Conservation (phyloP, 2,888 invertebrate species). For the Rambutsinella grinnellia region DNA sequence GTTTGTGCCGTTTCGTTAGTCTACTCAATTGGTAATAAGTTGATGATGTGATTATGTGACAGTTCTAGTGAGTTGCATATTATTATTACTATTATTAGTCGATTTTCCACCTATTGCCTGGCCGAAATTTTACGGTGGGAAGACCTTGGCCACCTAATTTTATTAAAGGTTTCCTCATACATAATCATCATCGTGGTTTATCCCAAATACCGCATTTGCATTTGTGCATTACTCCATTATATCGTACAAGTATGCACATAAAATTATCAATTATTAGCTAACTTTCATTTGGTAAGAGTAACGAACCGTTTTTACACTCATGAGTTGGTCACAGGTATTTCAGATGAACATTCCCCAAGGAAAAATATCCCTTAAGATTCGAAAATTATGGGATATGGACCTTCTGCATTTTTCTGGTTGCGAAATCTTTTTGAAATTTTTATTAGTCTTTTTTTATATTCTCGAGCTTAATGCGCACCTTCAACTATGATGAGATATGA, state of each 20-base stretch:
- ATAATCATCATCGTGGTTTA: too few relatives aligned
- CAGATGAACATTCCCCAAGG: too few relatives aligned
- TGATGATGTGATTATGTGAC: constrained; percentile 41
- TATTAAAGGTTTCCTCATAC: too few relatives aligned
- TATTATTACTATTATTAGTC: neutral
- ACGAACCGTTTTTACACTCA: neutral
- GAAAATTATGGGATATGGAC: neutral
- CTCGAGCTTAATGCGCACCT: too few relatives aligned
- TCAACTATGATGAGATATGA: neutral
- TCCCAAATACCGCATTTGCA: too few relatives aligned
- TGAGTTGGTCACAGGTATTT: neutral
- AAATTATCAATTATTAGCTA: neutral
- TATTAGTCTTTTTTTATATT: too few relatives aligned
- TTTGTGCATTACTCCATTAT: too few relatives aligned
- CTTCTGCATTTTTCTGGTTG: neutral
- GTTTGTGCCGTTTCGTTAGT: neutral
- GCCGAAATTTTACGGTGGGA: constrained; percentile 25
- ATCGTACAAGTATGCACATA: too few relatives aligned
- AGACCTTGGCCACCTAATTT: constrained; percentile 31
- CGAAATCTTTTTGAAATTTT: neutral
- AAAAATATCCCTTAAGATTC: too few relatives aligned
- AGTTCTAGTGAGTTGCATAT: constrained; percentile 32
- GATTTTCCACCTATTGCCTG: constrained; percentile 16
- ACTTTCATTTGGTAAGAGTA: neutral
- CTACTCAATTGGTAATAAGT: constrained; percentile 8